Evolutionary conservation across 2,888 invertebrate species (phyloP).

Genomic region (Spicauda simplicius): DNA sequence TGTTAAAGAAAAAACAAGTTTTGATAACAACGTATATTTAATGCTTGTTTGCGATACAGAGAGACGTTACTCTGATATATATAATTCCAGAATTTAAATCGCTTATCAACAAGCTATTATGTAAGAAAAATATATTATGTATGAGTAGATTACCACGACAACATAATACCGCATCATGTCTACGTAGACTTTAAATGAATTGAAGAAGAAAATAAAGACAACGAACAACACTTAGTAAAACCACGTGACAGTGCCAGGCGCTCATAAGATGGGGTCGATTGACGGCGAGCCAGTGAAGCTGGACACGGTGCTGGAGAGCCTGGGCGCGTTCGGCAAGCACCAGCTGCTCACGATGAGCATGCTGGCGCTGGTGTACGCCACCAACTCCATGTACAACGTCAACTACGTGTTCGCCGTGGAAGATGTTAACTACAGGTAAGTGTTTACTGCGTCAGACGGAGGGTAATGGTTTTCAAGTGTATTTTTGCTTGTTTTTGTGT

Average conservation of each 20-base stretch:
- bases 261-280: conserved; percentile 8
- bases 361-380: conserved; percentile 74
- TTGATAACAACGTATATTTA: not conserved
- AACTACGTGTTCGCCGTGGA: conserved; percentile 78
- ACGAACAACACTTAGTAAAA: too few relatives aligned
- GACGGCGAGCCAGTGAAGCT: conserved; percentile 57
- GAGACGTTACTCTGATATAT: not conserved
- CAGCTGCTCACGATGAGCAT: conserved; percentile 70
- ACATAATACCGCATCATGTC: not conserved
- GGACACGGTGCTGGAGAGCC: conserved; percentile 68
- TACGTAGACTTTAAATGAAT: not conserved
- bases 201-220: too few relatives aligned
- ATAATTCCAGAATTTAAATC: not conserved
- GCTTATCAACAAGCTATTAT: not conserved
- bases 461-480: too few relatives aligned
- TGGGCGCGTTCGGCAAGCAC: conserved; percentile 80
- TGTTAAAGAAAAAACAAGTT: not conserved
- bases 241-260: not conserved
- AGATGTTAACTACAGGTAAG: conserved; percentile 68
- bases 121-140: not conserved
- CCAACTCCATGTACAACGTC: conserved; percentile 78
- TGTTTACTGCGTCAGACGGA: too few relatives aligned
- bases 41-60: not conserved
- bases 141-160: not conserved
- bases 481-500: too few relatives aligned